Evolutionary conservation across 2,113 vertebrate genomes (phyloP).

Genomic region (Takifugu bimaculatus): DNA sequence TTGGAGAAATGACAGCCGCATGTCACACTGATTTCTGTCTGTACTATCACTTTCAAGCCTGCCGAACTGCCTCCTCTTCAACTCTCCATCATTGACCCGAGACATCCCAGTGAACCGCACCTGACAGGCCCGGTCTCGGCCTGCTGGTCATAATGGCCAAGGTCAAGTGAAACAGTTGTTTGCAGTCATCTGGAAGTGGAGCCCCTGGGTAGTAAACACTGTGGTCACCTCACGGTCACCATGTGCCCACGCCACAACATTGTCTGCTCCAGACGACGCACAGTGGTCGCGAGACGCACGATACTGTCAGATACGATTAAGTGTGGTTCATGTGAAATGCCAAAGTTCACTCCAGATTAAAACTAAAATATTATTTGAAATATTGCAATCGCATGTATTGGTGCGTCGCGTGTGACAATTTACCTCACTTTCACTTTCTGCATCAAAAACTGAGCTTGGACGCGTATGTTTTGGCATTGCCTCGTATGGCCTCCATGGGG

Average conservation of each 20-base stretch:
- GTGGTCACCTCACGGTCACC: constrained; percentile 40
- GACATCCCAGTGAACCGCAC: constrained; percentile 26
- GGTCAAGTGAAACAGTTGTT: constrained; percentile 54
- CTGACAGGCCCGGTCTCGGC: constrained; percentile 31
- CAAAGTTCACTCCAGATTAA: constrained; percentile 21
- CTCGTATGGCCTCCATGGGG: constrained; percentile 12
- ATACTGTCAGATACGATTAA: constrained; percentile 26
- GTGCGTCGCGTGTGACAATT: not conserved
- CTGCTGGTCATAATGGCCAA: constrained; percentile 33
- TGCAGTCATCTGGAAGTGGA: constrained; percentile 48
- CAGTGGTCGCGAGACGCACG: constrained; percentile 15
- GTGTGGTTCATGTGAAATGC: constrained; percentile 2
- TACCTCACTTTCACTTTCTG: too few relatives aligned
- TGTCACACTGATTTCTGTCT: constrained; percentile 43
- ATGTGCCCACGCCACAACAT: constrained; percentile 37
- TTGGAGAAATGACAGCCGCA: constrained; percentile 31
- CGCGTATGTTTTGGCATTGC: too few relatives aligned
- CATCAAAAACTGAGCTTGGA: not conserved
- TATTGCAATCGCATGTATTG: not conserved
- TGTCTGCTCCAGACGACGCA: constrained; percentile 26
- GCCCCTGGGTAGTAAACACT: constrained; percentile 26
- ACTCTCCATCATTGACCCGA: constrained; percentile 33
- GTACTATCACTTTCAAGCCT: constrained; percentile 23
- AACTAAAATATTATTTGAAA: not conserved
- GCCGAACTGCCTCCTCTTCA: constrained; percentile 19